phyloP scores from a whole-genome alignment of 2,797 vertebrate species.

The Xenentodon cancila region DNA sequence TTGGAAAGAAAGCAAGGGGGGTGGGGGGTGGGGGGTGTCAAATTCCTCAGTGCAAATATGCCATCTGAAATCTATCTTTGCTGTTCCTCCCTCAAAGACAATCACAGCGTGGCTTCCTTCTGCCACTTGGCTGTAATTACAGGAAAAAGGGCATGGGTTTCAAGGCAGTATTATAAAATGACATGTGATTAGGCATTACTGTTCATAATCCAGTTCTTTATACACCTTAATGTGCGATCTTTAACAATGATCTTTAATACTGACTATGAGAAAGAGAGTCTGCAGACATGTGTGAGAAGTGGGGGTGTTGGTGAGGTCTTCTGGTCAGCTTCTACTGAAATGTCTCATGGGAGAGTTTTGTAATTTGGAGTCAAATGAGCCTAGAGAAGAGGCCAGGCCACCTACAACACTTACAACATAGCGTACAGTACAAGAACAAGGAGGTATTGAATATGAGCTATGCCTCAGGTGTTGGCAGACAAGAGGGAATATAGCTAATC shows the following conservation, averaged over 20 bases:
- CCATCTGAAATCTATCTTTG: constrained; percentile 89
- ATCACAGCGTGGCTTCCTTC: constrained; percentile 72
- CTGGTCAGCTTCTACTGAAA: constrained; percentile 67
- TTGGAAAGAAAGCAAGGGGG: constrained; percentile 55
- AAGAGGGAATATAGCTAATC: constrained; percentile 79
- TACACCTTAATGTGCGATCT: constrained; percentile 62
- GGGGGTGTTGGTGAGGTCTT: constrained; percentile 13
- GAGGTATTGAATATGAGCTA: constrained; percentile 67
- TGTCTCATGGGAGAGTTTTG: constrained; percentile 44
- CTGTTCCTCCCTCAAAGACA: constrained; percentile 74
- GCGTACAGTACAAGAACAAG: constrained; percentile 67
- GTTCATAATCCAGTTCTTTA: constrained; percentile 58
- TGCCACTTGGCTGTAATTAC: constrained; percentile 75
- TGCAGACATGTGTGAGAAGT: constrained; percentile 11
- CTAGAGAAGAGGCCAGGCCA: constrained; percentile 58
- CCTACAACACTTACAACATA: constrained; percentile 55
- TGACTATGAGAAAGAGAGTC: constrained; percentile 24
- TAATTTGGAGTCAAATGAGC: constrained; percentile 74
- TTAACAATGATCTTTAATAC: constrained; percentile 22
- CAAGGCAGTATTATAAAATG: constrained; percentile 67
- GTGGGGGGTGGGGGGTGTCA: constrained; percentile 37
- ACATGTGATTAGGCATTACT: constrained; percentile 70
- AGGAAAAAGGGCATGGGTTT: constrained; percentile 72
- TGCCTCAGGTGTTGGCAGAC: constrained; percentile 72
- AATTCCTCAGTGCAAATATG: constrained; percentile 90